phyloP scores from a whole-genome alignment of 2,888 invertebrate genomes.

The Amaurobius ferox region DNA sequence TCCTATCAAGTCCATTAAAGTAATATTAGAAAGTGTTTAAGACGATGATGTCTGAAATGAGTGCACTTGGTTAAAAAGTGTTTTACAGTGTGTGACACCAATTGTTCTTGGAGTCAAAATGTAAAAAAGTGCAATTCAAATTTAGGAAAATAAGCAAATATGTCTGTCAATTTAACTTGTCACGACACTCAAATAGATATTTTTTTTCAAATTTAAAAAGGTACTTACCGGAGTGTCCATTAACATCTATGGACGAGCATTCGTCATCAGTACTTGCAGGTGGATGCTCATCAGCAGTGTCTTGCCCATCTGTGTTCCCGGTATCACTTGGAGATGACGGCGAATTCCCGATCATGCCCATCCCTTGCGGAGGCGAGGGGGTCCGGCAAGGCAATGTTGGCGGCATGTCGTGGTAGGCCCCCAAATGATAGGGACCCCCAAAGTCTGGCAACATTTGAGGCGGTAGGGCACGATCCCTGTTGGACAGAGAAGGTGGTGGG shows the following conservation, averaged over 20 bases:
- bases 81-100: too few relatives aligned
- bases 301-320: conserved; percentile 66
- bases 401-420: conserved; percentile 21
- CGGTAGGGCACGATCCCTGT: conserved; percentile 14
- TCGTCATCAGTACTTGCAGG: conserved; percentile 68
- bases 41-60: too few relatives aligned
- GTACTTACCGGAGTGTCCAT: conserved; percentile 41
- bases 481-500: conserved; percentile 24
- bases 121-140: too few relatives aligned
- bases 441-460: conserved; percentile 41
- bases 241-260: conserved; percentile 40
- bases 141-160: too few relatives aligned
- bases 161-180: too few relatives aligned
- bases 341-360: conserved; percentile 28
- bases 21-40: too few relatives aligned
- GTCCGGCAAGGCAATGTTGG: conserved; percentile 27
- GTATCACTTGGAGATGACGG: conserved; percentile 68
- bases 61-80: too few relatives aligned
- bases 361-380: conserved; percentile 24
- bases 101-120: too few relatives aligned
- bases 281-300: conserved; percentile 69
- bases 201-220: too few relatives aligned
- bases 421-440: conserved; percentile 27
- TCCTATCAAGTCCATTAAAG: too few relatives aligned
- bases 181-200: too few relatives aligned